phyloP scores from a whole-genome alignment of 2,888 invertebrate genomes.

The Euzetes globulus region DNA sequence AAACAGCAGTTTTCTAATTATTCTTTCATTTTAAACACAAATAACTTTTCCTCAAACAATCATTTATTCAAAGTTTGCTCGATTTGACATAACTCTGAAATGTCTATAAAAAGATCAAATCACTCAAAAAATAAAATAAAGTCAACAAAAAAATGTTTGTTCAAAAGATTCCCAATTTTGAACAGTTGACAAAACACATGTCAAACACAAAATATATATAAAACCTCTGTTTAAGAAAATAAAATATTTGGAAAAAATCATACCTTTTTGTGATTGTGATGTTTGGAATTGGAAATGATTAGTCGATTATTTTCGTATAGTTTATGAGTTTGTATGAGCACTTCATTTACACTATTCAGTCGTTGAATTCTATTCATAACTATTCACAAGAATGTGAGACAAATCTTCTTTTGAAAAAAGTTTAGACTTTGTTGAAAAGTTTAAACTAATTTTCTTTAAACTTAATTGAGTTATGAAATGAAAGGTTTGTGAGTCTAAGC shows the following conservation, averaged over 20 bases:
- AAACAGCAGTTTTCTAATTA: too few species aligned
- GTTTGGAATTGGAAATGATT: not conserved
- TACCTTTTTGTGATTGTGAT: slow-evolving; percentile 1
- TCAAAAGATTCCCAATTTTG: too few species aligned
- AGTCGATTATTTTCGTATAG: not conserved
- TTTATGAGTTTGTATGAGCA: slow-evolving; percentile 7
- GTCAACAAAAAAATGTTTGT: too few species aligned
- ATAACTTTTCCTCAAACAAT: too few species aligned
- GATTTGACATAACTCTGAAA: too few species aligned
- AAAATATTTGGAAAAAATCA: not conserved
- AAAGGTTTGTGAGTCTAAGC: not conserved
- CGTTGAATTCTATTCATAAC: slow-evolving; percentile 17
- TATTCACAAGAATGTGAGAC: not conserved
- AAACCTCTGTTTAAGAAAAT: not conserved
- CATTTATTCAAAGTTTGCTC: too few species aligned
- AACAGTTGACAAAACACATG: not conserved
- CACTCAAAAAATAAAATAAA: too few species aligned
- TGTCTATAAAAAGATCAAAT: too few species aligned
- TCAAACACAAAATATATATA: not conserved
- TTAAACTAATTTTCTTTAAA: not conserved
- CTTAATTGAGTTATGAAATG: not conserved
- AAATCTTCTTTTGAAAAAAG: not conserved
- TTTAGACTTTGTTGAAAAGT: not conserved
- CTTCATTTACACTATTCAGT: not conserved
- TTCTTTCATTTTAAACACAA: too few species aligned